Percentiles rank a stretch among this genome's conserved stretches.
phyloP scores from a whole-genome alignment of 2,113 vertebrate genomes.

The Polypterus senegalus region DNA sequence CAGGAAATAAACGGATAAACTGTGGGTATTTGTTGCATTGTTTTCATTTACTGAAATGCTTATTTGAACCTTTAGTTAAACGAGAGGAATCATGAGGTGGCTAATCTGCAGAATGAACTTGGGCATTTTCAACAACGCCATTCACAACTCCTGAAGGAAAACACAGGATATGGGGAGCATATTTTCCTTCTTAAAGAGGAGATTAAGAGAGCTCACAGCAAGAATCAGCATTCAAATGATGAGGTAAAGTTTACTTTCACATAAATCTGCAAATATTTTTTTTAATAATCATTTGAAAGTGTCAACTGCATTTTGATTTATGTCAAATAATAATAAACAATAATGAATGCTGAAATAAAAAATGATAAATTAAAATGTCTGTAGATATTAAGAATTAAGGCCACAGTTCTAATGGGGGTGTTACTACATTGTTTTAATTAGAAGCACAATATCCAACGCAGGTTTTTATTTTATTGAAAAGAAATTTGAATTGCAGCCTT shows the following conservation, averaged over 20 bases:
- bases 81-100: constrained; percentile 26
- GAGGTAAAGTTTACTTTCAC: constrained; percentile 12
- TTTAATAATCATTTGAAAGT: no score
- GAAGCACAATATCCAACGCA: background rate
- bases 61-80: constrained; percentile 19
- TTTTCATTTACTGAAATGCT: no score
- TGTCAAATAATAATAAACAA: no score
- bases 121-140: constrained; percentile 28
- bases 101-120: constrained; percentile 32
- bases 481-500: background rate
- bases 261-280: no score
- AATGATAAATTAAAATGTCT: background rate
- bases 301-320: no score
- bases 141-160: constrained; percentile 32
- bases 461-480: background rate
- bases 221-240: constrained; percentile 15
- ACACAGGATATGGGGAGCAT: constrained; percentile 25
- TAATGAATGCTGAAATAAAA: background rate
- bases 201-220: constrained; percentile 35
- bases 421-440: background rate
- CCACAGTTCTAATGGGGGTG: no score
- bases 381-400: background rate
- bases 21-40: no score
- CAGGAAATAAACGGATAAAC: no score
- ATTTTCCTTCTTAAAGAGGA: constrained; percentile 33